Conservation (phyloP, 2,113 vertebrate genomes). For the Hippocampus guttulatus region DNA sequence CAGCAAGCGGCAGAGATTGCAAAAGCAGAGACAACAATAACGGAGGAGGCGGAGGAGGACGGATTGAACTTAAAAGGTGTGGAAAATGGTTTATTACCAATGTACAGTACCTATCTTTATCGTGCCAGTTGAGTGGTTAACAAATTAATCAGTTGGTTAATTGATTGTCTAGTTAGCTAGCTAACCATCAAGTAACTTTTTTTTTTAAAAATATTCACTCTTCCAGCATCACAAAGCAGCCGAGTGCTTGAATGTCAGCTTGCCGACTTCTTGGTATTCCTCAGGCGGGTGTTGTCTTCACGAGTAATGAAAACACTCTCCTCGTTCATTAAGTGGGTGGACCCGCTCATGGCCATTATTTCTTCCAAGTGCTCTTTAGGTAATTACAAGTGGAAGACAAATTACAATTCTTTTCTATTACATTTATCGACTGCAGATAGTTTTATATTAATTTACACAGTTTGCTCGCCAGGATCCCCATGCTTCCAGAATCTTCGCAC, state of each 20-base stretch:
- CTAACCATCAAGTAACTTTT: not conserved
- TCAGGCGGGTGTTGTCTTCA: constrained; percentile 72
- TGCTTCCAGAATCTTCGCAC: constrained; percentile 73
- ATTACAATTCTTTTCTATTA: not conserved
- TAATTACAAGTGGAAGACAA: constrained; percentile 15
- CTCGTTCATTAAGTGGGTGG: constrained; percentile 73
- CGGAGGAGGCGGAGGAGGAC: constrained; percentile 33
- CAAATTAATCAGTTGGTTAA: not conserved
- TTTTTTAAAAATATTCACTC: not conserved
- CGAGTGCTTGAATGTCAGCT: constrained; percentile 74
- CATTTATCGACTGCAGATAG: not conserved
- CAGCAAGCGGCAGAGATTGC: constrained; percentile 63
- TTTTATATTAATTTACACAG: not conserved
- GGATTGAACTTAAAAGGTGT: constrained; percentile 49
- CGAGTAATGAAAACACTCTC: constrained; percentile 66
- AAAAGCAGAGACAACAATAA: constrained; percentile 22
- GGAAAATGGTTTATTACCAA: constrained; percentile 7
- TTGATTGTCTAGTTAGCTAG: not conserved
- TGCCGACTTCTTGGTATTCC: constrained; percentile 76
- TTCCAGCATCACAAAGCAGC: constrained; percentile 59
- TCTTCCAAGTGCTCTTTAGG: constrained; percentile 70
- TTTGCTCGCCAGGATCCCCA: constrained; percentile 53
- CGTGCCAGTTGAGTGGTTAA: too few relatives aligned
- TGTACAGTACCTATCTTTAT: too few relatives aligned
- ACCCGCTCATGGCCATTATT: constrained; percentile 75